Base-by-base conservation (phyloP, 2,888 invertebrate genomes). In the Rhopalosiphum nymphaeae region DNA sequence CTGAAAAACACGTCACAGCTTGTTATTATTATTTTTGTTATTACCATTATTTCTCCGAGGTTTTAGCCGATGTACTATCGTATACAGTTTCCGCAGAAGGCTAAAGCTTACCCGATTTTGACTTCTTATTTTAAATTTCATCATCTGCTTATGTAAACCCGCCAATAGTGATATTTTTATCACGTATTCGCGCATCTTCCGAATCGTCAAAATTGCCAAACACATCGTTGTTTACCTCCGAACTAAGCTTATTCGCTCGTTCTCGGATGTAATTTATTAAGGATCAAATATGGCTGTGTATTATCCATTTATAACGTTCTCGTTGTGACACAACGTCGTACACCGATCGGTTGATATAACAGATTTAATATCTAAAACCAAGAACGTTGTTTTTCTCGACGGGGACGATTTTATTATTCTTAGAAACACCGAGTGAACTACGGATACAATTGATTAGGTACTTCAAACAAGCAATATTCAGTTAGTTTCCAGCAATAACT, bases 51-150 rank as follows among this genome's bases (percentile, higher is more conserved):
- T 78, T 36, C 78, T 36, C 21, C 9, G 21, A 36, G 78, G 78
- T 42, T 36, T 78, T 9, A 78, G 36, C 36, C 36, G 21, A 78
- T 21, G 3, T 36, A 78, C 36, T 21, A 36, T 36, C 36, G 36
- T 36, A 21, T 78, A 36, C 36, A 21, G 21, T 36, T 36, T 25
- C 36, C 78, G 21, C 9, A 9, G n/a, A 67, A 67, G 67, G 67
- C n/a, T 36, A 36, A 29, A 88, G n/a, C 46, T 67, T 49, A 61
- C 11, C 29, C 46, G 36, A 53, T n/a, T 36, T 53, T 25, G n/a
- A 36, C n/a, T 90, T 90, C 16, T 44, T 57, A 61, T 89, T 67
- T n/a, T 46, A 46, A 90, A 90, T 90, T n/a, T 61, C 67, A 46
- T 46, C 44, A 90, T 61, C 46, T 67, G 21, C 61, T 90, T 67